Evolutionary conservation across 2,113 vertebrate species (phyloP).

Genomic region (Eidolon helvum): DNA sequence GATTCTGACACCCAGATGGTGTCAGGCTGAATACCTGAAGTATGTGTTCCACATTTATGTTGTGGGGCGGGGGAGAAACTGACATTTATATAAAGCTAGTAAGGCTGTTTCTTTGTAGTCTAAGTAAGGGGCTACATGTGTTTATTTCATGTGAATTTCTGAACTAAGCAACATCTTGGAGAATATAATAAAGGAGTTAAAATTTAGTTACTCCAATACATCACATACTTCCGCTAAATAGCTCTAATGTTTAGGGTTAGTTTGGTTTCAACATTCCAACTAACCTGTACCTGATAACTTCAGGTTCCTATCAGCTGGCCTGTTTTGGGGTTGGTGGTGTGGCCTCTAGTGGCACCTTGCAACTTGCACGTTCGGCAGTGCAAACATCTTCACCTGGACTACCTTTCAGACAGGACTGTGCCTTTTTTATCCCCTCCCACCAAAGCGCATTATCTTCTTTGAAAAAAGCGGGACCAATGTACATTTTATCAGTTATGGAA

Average conservation of each 20-base stretch:
- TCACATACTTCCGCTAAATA: neutral
- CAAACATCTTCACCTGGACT: neutral
- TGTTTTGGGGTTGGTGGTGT: neutral
- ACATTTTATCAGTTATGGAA: neutral
- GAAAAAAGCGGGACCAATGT: neutral
- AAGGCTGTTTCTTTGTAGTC: neutral
- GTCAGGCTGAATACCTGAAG: neutral
- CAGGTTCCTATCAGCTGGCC: neutral
- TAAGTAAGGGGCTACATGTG: neutral
- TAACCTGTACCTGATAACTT: neutral
- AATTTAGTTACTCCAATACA: neutral
- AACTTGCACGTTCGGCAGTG: neutral
- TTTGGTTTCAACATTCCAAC: neutral
- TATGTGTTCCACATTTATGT: neutral
- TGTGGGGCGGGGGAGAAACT: neutral
- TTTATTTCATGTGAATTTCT: conserved; percentile 33
- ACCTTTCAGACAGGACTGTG: neutral
- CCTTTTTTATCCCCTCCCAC: neutral
- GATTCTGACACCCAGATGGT: neutral
- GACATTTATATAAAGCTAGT: neutral
- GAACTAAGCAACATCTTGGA: neutral
- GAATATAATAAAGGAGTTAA: neutral
- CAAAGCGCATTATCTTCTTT: neutral
- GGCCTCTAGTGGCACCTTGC: neutral
- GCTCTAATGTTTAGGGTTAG: neutral